Evolutionary conservation across 2,113 vertebrate species (phyloP).

Genomic region (Rhizomys pruinosus): DNA sequence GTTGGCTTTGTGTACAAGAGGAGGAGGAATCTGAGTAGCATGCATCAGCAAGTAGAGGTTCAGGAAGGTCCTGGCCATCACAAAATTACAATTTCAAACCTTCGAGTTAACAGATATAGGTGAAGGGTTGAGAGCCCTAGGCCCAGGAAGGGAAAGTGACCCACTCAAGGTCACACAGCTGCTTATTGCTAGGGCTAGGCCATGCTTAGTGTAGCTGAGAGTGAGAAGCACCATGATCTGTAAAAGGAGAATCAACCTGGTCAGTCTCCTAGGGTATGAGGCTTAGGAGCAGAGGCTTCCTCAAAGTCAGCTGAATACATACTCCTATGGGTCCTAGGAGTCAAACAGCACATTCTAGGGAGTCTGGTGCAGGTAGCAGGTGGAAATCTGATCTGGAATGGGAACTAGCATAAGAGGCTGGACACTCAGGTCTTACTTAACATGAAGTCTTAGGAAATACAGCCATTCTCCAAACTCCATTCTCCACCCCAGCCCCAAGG

Average conservation of each 20-base stretch:
- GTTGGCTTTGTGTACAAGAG: neutral
- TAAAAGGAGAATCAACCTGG: neutral
- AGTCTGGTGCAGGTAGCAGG: neutral
- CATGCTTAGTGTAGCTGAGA: neutral
- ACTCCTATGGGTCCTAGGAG: neutral
- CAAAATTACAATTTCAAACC: neutral
- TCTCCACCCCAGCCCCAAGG: neutral
- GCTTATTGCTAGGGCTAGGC: neutral
- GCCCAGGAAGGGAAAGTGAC: conserved; percentile 33
- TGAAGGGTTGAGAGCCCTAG: conserved; percentile 39
- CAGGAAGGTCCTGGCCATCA: neutral
- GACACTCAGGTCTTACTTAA: conserved; percentile 6
- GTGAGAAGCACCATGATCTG: neutral
- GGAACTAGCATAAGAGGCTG: neutral
- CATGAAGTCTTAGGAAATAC: conserved; percentile 16
- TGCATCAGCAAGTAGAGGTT: neutral
- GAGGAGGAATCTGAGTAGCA: neutral
- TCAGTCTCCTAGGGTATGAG: conserved; percentile 1
- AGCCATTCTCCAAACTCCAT: neutral
- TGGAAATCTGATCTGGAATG: neutral
- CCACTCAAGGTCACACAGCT: conserved; percentile 46
- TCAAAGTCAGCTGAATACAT: neutral
- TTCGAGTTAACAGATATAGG: conserved; percentile 25
- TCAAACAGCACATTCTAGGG: neutral
- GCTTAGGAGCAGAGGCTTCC: conserved; percentile 10